Evolutionary conservation across 2,113 vertebrate species (phyloP), one percentile per base, ranked within the genome.

Genomic region (Xiphorhynchus elegans): DNA sequence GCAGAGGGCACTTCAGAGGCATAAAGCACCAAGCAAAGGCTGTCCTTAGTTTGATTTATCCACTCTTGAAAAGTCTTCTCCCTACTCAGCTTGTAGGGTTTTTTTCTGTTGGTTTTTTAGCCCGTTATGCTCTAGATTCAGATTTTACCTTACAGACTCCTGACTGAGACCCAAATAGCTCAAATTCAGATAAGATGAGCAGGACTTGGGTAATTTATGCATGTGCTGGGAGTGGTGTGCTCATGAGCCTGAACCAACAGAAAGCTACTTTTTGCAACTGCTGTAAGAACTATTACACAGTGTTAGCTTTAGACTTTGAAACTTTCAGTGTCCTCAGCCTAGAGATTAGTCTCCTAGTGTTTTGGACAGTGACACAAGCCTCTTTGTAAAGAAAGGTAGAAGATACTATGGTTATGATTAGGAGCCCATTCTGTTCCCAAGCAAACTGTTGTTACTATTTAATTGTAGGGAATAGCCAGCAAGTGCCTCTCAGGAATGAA

Each of bases 401-500:
- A 76, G 37, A 31, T 69, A 9, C 4, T 37, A 29, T 60, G 29
- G 47, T 55, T 88, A 28, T 59, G 59, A 89, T 21, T 78, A 21
- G 44, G 52, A 88, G 10, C 31, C 39, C 21, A 7, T 92, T 79
- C 72, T 87, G 17, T 87, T 92, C 52, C 80, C 31, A 87, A 58
- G n/a, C 70, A 52, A 97, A 86, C 75, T 73, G 4, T 81, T 84
- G 58, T 73, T 94, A 39, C 91, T 93, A 42, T 81, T 94, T 87
- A 80, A 76, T 97, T 97, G 33, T 91, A 98, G 98, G 98, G 42
- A 98, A 85, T 95, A 96, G 83, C 69, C 98, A 97, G 90, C 97
- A 98, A 96, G 96, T 98, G 97, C 96, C 97, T 97, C 90, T 97
- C 92, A 97, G 97, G 97, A 97, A 87, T 89, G 97, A 98, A 97